Base-by-base conservation (phyloP, 2,113 vertebrate species). In the Eulemur macaco region DNA sequence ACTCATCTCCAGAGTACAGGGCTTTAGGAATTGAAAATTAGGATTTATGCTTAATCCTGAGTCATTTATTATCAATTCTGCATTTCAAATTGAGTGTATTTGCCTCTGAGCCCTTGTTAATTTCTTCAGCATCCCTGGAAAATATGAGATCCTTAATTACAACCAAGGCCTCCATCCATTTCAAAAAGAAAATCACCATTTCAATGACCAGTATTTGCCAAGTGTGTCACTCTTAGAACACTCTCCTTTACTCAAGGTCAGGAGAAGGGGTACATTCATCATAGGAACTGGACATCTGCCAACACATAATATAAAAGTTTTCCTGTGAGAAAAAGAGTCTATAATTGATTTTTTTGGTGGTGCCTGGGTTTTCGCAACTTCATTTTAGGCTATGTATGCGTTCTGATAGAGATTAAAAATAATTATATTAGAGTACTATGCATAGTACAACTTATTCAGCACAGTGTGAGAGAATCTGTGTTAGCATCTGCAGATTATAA, bases 361-460 rank as follows among this genome's bases (percentile, higher is more conserved):
- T 87, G 20, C 14, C 23, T 89, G 31, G 17, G 11, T 89, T 88
- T 89, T 63, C 68, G 76, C 3, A 50, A 29, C 50, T 84, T 95
- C 34, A 68, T 95, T 27, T 95, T 42, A 78, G 37, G 6, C 25
- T 95, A 60, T 25, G 25, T 82, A 31, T 56, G 1, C 80, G 37
- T 91, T 74, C 27, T 91, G 25, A 93, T 88, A 71, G 54, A 95
- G 39, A 91, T 27, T 18, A 68, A 91, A 94, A 91, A 91, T 95
- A 94, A 93, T 93, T 77, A 86, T 39, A 63, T 90, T 88, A 63
- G 12, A 84, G 3, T 47, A 63, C 29, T 71, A 64, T 83, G 6
- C 18, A 58, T 25, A 66, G 37, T 95, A 27, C 42, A 94, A 69
- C 11, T 58, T 90, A 89, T 58, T 42, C 11, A 71, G 66, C 34